Evolutionary conservation across 2,888 invertebrate species (phyloP), one percentile per base, ranked within the genome.

Genomic region (Octonoba sinensis): DNA sequence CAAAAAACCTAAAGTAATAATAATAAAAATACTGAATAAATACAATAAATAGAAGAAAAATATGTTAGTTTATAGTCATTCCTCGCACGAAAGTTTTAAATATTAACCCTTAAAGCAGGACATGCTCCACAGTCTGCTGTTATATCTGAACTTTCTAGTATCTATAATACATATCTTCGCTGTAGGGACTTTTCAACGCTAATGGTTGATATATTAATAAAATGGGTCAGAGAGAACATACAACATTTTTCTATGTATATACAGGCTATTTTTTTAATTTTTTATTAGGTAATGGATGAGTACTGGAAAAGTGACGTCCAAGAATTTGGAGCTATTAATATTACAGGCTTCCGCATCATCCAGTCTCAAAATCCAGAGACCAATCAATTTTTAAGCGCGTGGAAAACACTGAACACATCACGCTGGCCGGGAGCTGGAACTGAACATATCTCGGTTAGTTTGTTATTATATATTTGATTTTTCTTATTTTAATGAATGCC

Each of bases 251-350:
- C 6, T 47, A 47, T 47, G 15, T 47, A 47, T 47, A 47, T 47
- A 15, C 15, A 47, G 11, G 15, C 11, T 47, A 47, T 47, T 12
- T 47, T 12, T 54, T 12, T 54, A 8, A 15, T 11, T 12, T 57
- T 18, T 18, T 72, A 36, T 1, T 90, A 96, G 96, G 95, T 96
- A 89, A 96, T 97, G 95, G 96, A 97, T 90, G 97, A 97, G 90
- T 93, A 95, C 88, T 96, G 96, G 95, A 96, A 97, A 88, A 94
- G 93, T 87, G 96, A 96, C 91, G 94, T 97, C 87, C 94, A 95
- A 87, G 96, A 97, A 91, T 97, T 95, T 89, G 98, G 98, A 69
- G 98, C 98, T 86, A 95, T 99, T 88, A 99, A 99, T 91, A 96
- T 99, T 87, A 98, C 98, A 27, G 99, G 98, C 82, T 99, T 99